Evolutionary conservation across 1,140 invertebrate genomes (phyloP).

Genomic region (Hylaeus anthracinus): DNA sequence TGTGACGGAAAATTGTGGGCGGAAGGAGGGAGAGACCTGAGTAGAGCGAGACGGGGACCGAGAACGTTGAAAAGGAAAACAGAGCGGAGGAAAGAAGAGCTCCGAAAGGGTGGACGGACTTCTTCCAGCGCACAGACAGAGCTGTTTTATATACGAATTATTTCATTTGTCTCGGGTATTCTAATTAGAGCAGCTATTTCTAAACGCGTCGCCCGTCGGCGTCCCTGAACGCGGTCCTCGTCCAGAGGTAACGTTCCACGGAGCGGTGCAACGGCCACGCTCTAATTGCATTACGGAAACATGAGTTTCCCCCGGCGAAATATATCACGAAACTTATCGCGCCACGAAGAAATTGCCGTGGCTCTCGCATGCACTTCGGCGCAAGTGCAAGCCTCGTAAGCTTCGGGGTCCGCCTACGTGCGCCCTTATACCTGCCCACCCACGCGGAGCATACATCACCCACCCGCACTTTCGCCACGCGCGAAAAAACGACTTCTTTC

Average conservation of each 20-base stretch:
- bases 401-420: conserved; percentile 52
- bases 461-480: conserved; percentile 35
- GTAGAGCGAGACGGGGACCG: conserved; percentile 26
- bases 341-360: conserved; percentile 65
- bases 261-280: conserved; percentile 55
- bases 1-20: conserved; percentile 80
- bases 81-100: conserved; percentile 19
- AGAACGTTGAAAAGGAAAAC: conserved; percentile 40
- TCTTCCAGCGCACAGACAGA: conserved; percentile 24
- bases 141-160: conserved; percentile 76
- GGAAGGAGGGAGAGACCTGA: conserved; percentile 61
- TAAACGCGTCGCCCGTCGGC: conserved; percentile 52
- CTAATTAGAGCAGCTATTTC: conserved; percentile 75
- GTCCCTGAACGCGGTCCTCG: conserved; percentile 30
- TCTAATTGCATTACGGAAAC: conserved; percentile 78
- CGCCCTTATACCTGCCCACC: conserved; percentile 61
- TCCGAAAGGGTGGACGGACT: not conserved
- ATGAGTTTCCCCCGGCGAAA: conserved; percentile 69
- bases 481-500: not conserved
- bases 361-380: conserved; percentile 57
- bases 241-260: conserved; percentile 17
- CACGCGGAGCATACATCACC: conserved; percentile 60
- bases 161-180: conserved; percentile 73
- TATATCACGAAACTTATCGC: conserved; percentile 68
- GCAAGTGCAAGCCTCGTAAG: conserved; percentile 59